A percentile compares a stretch with the other conserved stretches of the same genome.
Evolutionary conservation across 1,140 invertebrate genomes (phyloP).

Genomic region (Euura lappo): DNA sequence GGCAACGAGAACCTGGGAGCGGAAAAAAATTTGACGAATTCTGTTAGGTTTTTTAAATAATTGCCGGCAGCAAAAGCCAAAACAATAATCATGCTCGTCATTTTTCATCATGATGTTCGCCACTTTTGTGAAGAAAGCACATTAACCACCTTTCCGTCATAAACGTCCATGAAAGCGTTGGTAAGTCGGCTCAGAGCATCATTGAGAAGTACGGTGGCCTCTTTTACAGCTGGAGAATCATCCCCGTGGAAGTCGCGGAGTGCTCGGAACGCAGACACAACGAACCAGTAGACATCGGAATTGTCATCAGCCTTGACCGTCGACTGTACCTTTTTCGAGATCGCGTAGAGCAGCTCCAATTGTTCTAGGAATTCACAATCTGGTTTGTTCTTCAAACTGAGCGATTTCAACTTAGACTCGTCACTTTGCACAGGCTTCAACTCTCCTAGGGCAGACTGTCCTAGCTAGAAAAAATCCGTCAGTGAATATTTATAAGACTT

Average conservation of each 20-base stretch:
- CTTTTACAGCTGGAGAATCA: slow-evolving; percentile 69
- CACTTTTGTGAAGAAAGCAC: background rate
- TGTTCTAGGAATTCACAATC: slow-evolving; percentile 72
- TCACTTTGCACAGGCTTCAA: slow-evolving; percentile 60
- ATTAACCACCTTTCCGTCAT: slow-evolving; percentile 66
- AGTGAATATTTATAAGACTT: background rate
- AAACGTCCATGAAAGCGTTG: slow-evolving; percentile 68
- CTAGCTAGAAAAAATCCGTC: slow-evolving; percentile 37
- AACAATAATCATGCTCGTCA: no score
- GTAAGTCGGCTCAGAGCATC: slow-evolving; percentile 64
- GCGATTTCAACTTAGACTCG: slow-evolving; percentile 37
- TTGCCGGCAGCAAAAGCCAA: background rate
- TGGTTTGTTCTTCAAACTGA: slow-evolving; percentile 59
- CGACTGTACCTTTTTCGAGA: slow-evolving; percentile 65
- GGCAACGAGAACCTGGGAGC: slow-evolving; percentile 62
- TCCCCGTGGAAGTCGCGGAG: slow-evolving; percentile 71
- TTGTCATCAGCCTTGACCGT: slow-evolving; percentile 62
- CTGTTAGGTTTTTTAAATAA: background rate
- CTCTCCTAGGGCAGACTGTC: slow-evolving; percentile 58
- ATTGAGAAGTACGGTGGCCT: slow-evolving; percentile 71
- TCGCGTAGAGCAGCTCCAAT: slow-evolving; percentile 66
- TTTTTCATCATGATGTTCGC: no score
- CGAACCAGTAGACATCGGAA: slow-evolving; percentile 73
- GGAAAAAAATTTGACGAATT: background rate
- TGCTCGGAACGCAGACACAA: slow-evolving; percentile 66